Percentiles rank a stretch among this genome's conserved stretches.
Conservation (phyloP, 2,888 invertebrate species). For the Agrochola circellaris region DNA sequence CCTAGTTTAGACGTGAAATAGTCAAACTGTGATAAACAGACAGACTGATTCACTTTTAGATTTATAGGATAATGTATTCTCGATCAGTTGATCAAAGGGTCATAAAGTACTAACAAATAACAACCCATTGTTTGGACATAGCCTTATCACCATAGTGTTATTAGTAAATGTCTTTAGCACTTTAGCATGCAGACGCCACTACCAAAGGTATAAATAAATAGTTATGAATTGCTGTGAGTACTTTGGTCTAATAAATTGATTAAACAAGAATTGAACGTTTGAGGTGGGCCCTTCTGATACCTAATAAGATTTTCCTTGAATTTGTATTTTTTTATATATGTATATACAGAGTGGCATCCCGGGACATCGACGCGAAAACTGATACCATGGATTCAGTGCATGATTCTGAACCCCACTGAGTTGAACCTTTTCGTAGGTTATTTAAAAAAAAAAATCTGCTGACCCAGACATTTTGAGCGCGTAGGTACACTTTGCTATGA, state of each 20-base stretch:
- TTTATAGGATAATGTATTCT: neutral
- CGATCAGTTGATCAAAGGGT: neutral
- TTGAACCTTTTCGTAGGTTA: too few species aligned
- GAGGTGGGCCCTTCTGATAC: neutral
- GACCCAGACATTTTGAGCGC: too few species aligned
- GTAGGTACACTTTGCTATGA: too few species aligned
- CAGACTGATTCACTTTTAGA: neutral
- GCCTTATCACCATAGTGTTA: neutral
- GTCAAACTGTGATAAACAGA: neutral
- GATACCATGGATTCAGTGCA: too few species aligned
- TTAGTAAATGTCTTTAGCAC: neutral
- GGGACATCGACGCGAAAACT: too few species aligned
- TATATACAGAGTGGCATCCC: too few species aligned
- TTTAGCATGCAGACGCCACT: slow-evolving; percentile 2
- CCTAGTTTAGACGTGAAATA: neutral
- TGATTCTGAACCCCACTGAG: too few species aligned
- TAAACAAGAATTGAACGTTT: neutral
- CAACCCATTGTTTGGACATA: slow-evolving; percentile 14
- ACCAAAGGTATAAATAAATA: neutral
- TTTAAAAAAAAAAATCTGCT: too few species aligned
- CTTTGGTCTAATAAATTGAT: slow-evolving; percentile 8
- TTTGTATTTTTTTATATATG: too few species aligned
- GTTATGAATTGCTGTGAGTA: neutral
- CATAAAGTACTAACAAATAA: neutral
- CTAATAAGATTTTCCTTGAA: too few species aligned